phyloP scores from a whole-genome alignment of 2,888 invertebrate genomes.

The Lottia scabra region DNA sequence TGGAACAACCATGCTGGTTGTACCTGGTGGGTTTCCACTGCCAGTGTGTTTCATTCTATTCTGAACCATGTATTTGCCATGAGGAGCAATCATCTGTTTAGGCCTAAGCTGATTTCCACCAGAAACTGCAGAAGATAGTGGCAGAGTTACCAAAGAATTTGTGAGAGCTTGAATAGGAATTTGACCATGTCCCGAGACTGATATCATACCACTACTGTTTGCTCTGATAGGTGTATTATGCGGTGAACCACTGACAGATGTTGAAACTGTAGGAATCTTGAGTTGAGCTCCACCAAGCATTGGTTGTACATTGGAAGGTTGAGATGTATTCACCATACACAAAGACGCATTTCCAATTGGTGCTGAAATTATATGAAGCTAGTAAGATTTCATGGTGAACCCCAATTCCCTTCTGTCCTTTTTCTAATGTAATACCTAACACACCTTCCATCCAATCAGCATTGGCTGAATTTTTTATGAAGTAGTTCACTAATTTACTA shows the following conservation, averaged over 20 bases:
- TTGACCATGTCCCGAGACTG: neutral
- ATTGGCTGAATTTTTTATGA: no score
- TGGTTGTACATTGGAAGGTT: neutral
- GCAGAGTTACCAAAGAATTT: neutral
- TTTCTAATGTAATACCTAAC: no score
- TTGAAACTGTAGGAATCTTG: neutral
- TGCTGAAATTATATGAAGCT: no score
- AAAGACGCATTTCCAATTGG: neutral
- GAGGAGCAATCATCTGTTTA: neutral
- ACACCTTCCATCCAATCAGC: no score
- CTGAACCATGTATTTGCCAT: neutral
- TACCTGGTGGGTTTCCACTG: neutral
- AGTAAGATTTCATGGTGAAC: no score
- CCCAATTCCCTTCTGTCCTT: no score
- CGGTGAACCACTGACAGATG: neutral
- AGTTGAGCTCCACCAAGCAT: neutral
- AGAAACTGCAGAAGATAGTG: neutral
- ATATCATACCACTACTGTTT: neutral
- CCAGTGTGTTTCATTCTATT: neutral
- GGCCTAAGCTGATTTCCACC: neutral
- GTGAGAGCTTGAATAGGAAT: neutral
- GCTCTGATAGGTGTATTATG: neutral
- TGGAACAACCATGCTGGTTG: slow-evolving; percentile 4
- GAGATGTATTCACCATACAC: neutral
- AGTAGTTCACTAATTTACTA: no score